A percentile compares a stretch with the other conserved stretches of the same genome.
Conservation (phyloP, 2,888 invertebrate genomes). For the Apotomis betuletana region DNA sequence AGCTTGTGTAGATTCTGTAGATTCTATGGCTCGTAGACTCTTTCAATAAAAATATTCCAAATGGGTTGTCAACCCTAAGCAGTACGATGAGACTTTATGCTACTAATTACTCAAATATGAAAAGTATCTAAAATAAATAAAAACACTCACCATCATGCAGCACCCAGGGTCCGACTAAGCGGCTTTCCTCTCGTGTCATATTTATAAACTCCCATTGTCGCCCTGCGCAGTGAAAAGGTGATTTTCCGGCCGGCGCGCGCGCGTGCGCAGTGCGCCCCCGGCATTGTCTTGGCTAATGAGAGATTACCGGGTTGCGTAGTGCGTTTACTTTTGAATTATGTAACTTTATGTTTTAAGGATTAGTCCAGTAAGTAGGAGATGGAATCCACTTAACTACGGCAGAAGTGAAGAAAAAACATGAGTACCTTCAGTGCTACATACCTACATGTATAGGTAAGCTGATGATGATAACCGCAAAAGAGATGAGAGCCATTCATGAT, state of each 20-base stretch:
- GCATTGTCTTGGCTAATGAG: constrained; percentile 33
- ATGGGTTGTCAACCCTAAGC: no score
- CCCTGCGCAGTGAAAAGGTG: constrained; percentile 30
- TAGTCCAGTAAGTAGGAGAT: not conserved
- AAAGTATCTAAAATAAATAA: not conserved
- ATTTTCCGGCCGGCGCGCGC: not conserved
- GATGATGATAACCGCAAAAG: no score
- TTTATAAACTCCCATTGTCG: constrained; percentile 40
- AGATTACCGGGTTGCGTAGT: constrained; percentile 25
- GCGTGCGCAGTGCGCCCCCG: constrained; percentile 33
- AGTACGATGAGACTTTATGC: not conserved
- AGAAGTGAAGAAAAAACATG: no score
- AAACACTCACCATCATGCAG: constrained; percentile 38
- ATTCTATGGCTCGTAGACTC: no score
- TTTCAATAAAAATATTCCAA: no score
- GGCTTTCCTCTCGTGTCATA: constrained; percentile 3
- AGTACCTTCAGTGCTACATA: no score
- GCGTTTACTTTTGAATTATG: constrained; percentile 3
- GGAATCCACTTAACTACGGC: no score
- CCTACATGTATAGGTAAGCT: no score
- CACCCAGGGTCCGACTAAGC: constrained; percentile 21
- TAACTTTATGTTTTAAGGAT: constrained; percentile 1
- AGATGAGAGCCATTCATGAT: no score
- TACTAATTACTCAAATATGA: not conserved
- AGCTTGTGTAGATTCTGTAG: no score